Conservation (phyloP, 1,140 invertebrate genomes). For the Meteorus sp. region DNA sequence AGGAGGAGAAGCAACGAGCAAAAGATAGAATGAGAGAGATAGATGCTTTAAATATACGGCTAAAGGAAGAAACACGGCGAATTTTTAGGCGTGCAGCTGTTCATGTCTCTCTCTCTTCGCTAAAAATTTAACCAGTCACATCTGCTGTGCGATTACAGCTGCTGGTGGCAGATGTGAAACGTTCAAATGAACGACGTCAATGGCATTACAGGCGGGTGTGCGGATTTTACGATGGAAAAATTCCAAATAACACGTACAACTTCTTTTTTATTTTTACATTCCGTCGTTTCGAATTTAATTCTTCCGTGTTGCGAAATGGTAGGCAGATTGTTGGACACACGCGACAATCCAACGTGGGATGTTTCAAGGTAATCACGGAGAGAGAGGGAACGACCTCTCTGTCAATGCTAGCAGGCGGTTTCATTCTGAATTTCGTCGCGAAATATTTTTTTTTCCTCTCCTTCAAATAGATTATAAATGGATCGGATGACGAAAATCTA, state of each 20-base stretch:
- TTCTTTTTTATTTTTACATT: too few species aligned
- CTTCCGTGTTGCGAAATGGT: not conserved
- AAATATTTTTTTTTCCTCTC: conserved; percentile 11
- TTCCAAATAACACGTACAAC: too few species aligned
- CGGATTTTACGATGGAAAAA: too few species aligned
- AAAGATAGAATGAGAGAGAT: too few species aligned
- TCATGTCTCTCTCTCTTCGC: conserved; percentile 3
- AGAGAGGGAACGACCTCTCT: conserved; percentile 54
- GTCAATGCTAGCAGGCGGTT: conserved; percentile 49
- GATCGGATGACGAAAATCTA: not conserved
- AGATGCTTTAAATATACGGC: not conserved
- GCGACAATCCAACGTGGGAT: conserved; percentile 51
- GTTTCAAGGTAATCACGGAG: conserved; percentile 53
- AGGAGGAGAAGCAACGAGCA: too few species aligned
- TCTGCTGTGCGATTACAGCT: conserved; percentile 48
- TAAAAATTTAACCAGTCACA: too few species aligned
- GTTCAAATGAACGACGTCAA: too few species aligned
- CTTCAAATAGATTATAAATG: not conserved
- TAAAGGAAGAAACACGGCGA: not conserved
- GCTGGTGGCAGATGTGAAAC: conserved; percentile 40
- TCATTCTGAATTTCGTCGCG: conserved; percentile 36
- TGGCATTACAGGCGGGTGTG: too few species aligned
- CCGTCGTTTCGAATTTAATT: too few species aligned
- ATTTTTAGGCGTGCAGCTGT: conserved; percentile 19
- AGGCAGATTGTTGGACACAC: conserved; percentile 29